These are phyloP conservation scores for Lordiphosa mommai DNA, from an alignment of 1,140 invertebrate genomes.

Conservation along the genomic window DNA sequence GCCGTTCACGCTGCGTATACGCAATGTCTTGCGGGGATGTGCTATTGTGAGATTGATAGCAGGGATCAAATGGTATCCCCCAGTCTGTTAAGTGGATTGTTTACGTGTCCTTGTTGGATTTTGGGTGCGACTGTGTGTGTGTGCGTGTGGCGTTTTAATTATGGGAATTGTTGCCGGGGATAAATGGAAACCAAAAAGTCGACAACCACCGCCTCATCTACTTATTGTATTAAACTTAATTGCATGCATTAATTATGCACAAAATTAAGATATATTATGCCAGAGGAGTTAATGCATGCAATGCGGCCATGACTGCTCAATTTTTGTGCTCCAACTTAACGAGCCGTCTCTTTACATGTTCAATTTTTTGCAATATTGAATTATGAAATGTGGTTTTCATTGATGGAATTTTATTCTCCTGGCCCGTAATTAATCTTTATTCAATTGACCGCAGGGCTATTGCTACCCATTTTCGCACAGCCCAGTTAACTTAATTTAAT, in stretches of 20 bases:
- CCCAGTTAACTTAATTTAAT: constrained; percentile 54
- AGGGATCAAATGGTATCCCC: constrained; percentile 71
- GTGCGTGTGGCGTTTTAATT: constrained; percentile 31
- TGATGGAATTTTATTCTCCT: no score
- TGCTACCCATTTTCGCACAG: constrained; percentile 9
- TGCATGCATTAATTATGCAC: constrained; percentile 63
- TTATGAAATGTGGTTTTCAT: constrained; percentile 20
- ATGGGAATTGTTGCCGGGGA: constrained; percentile 17
- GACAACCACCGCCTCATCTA: constrained; percentile 1
- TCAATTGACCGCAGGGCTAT: constrained; percentile 12
- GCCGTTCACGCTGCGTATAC: constrained; percentile 47
- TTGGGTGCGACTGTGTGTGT: not conserved
- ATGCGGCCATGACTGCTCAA: constrained; percentile 28
- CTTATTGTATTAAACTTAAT: constrained; percentile 38
- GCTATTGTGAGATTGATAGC: constrained; percentile 60
- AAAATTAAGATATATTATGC: constrained; percentile 64
- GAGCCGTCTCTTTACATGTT: not conserved
- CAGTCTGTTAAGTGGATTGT: constrained; percentile 70
- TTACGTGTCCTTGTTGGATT: constrained; percentile 34
- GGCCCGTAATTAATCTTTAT: constrained; percentile 33
- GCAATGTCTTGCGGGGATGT: constrained; percentile 22
- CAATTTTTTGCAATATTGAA: constrained; percentile 49
- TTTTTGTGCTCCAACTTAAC: constrained; percentile 42
- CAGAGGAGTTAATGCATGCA: constrained; percentile 52
- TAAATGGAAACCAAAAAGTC: constrained; percentile 28